Conservation (phyloP, 2,888 invertebrate species). For the Philereme transversata region DNA sequence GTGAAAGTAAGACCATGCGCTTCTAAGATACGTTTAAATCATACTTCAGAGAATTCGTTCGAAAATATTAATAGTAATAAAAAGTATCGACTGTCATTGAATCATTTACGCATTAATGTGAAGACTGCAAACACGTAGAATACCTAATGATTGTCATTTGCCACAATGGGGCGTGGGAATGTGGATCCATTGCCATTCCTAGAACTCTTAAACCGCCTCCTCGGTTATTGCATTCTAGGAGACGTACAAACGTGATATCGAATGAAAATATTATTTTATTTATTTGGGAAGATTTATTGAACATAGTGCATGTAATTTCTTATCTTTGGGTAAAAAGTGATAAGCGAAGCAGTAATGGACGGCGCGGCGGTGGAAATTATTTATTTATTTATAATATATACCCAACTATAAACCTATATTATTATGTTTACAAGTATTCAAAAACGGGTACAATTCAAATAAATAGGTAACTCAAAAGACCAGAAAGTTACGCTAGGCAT, state of each 20-base stretch:
- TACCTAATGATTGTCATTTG: constrained; percentile 35
- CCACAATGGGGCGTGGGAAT: constrained; percentile 38
- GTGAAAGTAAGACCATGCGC: background rate
- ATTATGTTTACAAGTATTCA: no score
- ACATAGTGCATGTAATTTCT: no score
- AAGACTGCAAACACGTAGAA: constrained; percentile 30
- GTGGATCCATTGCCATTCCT: constrained; percentile 30
- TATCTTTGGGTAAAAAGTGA: no score
- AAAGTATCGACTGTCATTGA: constrained; percentile 17
- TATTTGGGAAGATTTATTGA: no score
- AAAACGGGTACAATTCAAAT: no score
- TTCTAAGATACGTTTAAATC: no score
- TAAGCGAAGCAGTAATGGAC: no score
- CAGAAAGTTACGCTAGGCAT: no score
- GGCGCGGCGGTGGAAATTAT: no score
- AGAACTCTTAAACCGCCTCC: constrained; percentile 29
- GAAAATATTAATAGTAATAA: constrained; percentile 10
- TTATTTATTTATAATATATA: no score
- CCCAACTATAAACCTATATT: no score
- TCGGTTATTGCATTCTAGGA: constrained; percentile 28
- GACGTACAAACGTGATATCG: constrained; percentile 21
- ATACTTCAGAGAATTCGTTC: constrained; percentile 4
- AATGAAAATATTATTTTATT: constrained; percentile 7
- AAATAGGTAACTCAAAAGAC: no score
- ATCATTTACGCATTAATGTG: constrained; percentile 27